phyloP scores from a whole-genome alignment of 2,888 invertebrate genomes.

The Apoda limacodes region DNA sequence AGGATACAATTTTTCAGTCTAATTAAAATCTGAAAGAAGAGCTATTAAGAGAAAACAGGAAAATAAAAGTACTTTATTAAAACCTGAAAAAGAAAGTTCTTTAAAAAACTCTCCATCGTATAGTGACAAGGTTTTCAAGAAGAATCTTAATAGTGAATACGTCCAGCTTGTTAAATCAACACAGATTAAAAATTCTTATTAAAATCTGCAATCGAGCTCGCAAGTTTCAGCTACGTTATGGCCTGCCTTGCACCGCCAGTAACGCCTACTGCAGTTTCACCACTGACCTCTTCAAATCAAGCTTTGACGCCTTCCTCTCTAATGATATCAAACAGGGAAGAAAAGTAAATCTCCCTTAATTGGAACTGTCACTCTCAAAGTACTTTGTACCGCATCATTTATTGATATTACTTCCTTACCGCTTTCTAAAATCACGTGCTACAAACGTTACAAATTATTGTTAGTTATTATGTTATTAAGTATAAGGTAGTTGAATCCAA shows the following conservation, averaged over 20 bases:
- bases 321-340: slow-evolving; percentile 46
- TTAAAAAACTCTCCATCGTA: slow-evolving; percentile 43
- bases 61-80: too few species aligned
- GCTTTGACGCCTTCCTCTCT: slow-evolving; percentile 38
- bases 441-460: too few species aligned
- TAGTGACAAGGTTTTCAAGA: slow-evolving; percentile 40
- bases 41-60: slow-evolving; percentile 31
- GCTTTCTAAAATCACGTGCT: slow-evolving; percentile 37
- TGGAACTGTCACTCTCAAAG: slow-evolving; percentile 41
- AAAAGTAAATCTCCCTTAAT: slow-evolving; percentile 43
- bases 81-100: slow-evolving; percentile 38
- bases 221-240: slow-evolving; percentile 50
- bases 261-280: slow-evolving; percentile 44
- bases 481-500: slow-evolving; percentile 56
- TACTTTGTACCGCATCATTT: slow-evolving; percentile 52
- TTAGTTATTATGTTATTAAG: slow-evolving; percentile 54
- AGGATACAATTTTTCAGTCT: too few species aligned
- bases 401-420: slow-evolving; percentile 58
- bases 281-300: slow-evolving; percentile 28
- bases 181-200: too few species aligned
- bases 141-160: slow-evolving; percentile 43
- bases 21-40: slow-evolving; percentile 29
- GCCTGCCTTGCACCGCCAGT: slow-evolving; percentile 49
- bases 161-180: slow-evolving; percentile 34
- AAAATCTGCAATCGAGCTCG: slow-evolving; percentile 44